Base-by-base conservation (phyloP, 2,797 vertebrate species). In the Gadopsis marmoratus region DNA sequence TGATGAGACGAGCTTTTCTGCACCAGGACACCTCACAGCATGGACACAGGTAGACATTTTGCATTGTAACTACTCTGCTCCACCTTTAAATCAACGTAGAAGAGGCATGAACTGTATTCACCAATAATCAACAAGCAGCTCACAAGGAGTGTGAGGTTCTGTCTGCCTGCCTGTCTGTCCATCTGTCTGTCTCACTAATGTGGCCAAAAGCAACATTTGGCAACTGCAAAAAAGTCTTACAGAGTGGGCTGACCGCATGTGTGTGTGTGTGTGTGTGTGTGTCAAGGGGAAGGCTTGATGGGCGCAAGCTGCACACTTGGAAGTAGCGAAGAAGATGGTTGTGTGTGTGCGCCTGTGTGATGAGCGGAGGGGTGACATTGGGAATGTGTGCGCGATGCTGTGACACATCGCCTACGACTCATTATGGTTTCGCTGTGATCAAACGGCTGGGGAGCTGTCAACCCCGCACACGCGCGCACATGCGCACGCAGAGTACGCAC, bases 371-470 rank as follows among this genome's bases (percentile, higher is more conserved):
- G 89, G 86, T 90, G 91, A 92, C 91, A 91, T 89, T 92, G 89
- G 84, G 91, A 85, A 86, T 85, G 84, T 83, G 88, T 84, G 88
- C 80, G 87, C 83, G 50, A 86, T 88, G 85, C 89, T 82, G 82
- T 90, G 90, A 93, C 91, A 91, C 82, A 91, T 84, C 90, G 88
- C 93, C 94, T 90, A 91, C 92, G 81, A 92, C 92, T 95, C 94
- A 94, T 95, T 94, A 94, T 86, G 88, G 91, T 91, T 91, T 88
- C 82, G 88, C 91, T 93, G 90, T 93, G 92, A 95, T 94, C 93
- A 93, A 86, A 90, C 88, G 78, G 88, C 85, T 87, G 65, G 85
- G 89, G 90, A 92, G 87, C 91, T 93, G 91, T 91, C 92, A 93
- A 79, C 63, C 78, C 58, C 79, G 50, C 74, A 61, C 74, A 78